Evolutionary conservation across 2,113 vertebrate genomes (phyloP), one percentile per base, ranked within the genome.

Genomic region (Falco punctatus): DNA sequence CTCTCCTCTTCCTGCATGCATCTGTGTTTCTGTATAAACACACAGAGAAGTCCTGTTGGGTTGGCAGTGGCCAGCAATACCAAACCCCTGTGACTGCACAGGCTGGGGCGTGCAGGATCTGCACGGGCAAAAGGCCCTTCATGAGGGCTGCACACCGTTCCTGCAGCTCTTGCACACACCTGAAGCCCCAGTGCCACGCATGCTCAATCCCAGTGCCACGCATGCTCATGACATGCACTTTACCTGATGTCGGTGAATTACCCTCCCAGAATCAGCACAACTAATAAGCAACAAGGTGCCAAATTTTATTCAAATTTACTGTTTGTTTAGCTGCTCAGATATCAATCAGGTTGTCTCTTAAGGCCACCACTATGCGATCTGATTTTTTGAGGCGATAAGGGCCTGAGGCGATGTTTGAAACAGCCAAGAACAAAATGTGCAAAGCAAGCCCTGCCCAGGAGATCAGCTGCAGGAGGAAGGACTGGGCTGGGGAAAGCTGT

Each of bases 401-500:
- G 46, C 83, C 92, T 42, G 78, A 95, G 78, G 74, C 89, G 87
- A 49, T 5, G 5, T 65, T 92, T 65, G 81, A 95, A 94, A 91
- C 67, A 62, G 92, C 91, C 87, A 77, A 90, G 95, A 95, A 94
- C 92, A 95, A 85, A 96, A 94, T 77, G 83, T 97, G 81, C 91
- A 80, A 73, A 95, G 92, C 33, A 35, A 82, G 30, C 35, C 11
- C 13, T 42, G 78, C 88, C 70, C 67, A 71, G 72, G 46, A 90
- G 77, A 90, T 87, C 27, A 91, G 78, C 74, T 85, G 81, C 42
- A 30, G n/a, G 70, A 80, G 4, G 11, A 92, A 90, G 66, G 44
- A 95, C 13, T 2, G 52, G 5, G 16, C 55, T 62, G 46, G 49
- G 87, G 66, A 80, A 85, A 48, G 58, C 51, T 72, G 32, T 8